A percentile compares a stretch with the other conserved stretches of the same genome.
phyloP scores from a whole-genome alignment of 2,113 vertebrate species.

The Microtus oregoni region DNA sequence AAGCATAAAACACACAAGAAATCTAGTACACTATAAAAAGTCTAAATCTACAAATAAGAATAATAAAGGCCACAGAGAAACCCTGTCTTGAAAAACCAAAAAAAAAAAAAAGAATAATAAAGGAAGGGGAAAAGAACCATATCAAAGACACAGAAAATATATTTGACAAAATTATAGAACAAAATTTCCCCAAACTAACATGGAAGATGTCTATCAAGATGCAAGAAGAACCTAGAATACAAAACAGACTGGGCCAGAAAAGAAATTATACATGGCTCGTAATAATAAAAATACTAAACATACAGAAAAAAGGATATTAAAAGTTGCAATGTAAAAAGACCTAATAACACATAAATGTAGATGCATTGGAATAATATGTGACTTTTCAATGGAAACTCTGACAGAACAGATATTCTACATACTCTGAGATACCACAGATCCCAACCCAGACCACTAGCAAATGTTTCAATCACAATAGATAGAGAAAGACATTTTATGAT shows the following conservation, averaged over 20 bases:
- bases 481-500: neutral
- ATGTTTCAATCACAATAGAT: neutral
- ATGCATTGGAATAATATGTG: neutral
- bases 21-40: no score
- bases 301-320: neutral
- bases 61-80: no score
- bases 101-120: no score
- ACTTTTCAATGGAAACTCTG: neutral
- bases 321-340: neutral
- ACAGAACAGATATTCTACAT: accelerated
- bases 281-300: neutral
- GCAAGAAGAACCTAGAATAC: neutral
- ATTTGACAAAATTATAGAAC: neutral
- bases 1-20: no score
- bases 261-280: neutral
- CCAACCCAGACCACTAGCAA: no score
- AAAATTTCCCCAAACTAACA: neutral
- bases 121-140: no score
- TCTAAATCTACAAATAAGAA: no score
- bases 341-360: neutral
- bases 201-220: neutral
- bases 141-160: neutral
- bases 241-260: neutral
- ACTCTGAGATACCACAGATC: neutral
- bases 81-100: no score